Percentiles rank a stretch among this genome's conserved stretches.
Evolutionary conservation across 1,140 invertebrate genomes (phyloP).

Genomic region (Telenomus remus): DNA sequence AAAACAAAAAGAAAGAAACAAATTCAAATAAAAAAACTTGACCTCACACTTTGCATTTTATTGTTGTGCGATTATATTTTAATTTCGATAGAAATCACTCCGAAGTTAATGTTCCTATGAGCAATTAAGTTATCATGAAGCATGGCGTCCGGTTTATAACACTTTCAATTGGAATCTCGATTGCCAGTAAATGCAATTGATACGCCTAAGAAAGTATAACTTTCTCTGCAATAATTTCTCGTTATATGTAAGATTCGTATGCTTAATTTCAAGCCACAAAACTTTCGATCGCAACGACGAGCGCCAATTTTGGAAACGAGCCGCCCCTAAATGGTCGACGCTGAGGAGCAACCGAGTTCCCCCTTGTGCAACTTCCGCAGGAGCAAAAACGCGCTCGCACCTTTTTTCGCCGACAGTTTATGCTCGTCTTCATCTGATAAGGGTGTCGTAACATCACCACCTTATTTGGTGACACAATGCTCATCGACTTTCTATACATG

Average conservation of each 20-base stretch:
- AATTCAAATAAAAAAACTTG: neutral
- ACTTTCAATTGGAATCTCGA: slow-evolving; percentile 54
- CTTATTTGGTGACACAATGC: slow-evolving; percentile 32
- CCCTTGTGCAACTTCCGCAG: neutral
- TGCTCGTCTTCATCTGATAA: slow-evolving; percentile 42
- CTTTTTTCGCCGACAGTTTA: slow-evolving; percentile 24
- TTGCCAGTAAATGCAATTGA: slow-evolving; percentile 48
- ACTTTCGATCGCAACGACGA: slow-evolving; percentile 30
- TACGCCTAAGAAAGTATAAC: slow-evolving; percentile 52
- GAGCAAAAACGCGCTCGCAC: slow-evolving; percentile 9
- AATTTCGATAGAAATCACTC: slow-evolving; percentile 42
- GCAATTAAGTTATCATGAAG: slow-evolving; percentile 55
- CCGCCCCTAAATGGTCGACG: neutral
- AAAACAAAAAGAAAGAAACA: too few relatives aligned
- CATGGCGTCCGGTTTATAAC: slow-evolving; percentile 55
- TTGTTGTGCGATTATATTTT: slow-evolving; percentile 17
- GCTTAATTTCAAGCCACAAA: slow-evolving; percentile 32
- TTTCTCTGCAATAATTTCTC: slow-evolving; percentile 53
- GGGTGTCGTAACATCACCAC: slow-evolving; percentile 27
- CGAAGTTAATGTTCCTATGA: slow-evolving; percentile 37
- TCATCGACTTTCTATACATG: slow-evolving; percentile 35
- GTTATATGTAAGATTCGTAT: slow-evolving; percentile 45
- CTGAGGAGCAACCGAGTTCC: neutral
- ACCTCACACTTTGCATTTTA: slow-evolving; percentile 7
- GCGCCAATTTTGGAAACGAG: slow-evolving; percentile 9